Conservation (phyloP, 2,113 vertebrate genomes). For the Ceuthmochares aereus region DNA sequence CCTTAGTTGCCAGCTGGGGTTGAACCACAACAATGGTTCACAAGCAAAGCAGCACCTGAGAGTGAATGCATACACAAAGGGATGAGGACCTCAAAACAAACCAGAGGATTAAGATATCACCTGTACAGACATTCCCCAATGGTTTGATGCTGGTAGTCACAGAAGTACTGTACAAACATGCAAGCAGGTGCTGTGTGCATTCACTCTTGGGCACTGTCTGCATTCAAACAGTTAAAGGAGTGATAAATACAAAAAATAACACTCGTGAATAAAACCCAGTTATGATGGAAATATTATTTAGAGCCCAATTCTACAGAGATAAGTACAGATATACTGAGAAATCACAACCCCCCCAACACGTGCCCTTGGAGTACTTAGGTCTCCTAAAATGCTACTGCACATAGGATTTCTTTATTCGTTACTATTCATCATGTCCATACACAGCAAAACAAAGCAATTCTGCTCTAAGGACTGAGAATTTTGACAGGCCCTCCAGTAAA, state of each 20-base stretch:
- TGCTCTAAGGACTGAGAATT: background rate
- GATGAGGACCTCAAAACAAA: background rate
- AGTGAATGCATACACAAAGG: background rate
- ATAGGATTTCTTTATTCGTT: background rate
- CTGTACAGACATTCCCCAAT: background rate
- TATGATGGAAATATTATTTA: background rate
- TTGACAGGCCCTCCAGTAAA: background rate
- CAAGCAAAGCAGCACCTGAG: too few species aligned
- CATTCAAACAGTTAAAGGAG: background rate
- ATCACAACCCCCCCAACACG: background rate
- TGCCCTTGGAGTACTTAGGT: background rate
- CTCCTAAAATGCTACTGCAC: background rate
- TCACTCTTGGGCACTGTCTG: background rate
- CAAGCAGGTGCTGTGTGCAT: background rate
- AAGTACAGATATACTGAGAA: background rate
- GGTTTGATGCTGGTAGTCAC: background rate
- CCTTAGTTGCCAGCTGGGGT: too few species aligned
- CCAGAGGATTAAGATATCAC: background rate
- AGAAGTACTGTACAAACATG: fast-evolving
- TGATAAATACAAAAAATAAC: background rate
- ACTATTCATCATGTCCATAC: fast-evolving
- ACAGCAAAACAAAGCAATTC: background rate
- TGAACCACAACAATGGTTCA: background rate
- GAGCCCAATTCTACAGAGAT: background rate
- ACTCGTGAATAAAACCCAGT: background rate